These are phyloP conservation scores for Drosophila prostipennis DNA, from an alignment of 2,888 invertebrate genomes.

Conservation along the genomic window DNA sequence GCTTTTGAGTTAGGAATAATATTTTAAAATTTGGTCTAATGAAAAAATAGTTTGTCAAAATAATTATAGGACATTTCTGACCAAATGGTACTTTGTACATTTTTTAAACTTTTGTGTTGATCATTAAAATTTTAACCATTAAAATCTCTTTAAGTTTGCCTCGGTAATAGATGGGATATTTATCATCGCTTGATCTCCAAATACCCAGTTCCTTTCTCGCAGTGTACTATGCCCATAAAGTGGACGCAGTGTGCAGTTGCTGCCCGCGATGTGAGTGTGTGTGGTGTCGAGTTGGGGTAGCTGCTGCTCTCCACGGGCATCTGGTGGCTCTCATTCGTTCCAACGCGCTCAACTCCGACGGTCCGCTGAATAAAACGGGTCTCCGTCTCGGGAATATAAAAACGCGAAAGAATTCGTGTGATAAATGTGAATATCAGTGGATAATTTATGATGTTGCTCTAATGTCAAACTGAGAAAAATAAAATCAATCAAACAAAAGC, in stretches of 20 bases:
- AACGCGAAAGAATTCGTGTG: constrained; percentile 37
- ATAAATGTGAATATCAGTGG: constrained; percentile 59
- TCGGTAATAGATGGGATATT: too few species aligned
- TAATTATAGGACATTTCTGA: too few species aligned
- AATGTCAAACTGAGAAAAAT: constrained; percentile 36
- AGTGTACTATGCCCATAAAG: constrained; percentile 61
- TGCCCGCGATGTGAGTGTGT: neutral
- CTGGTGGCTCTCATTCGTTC: constrained; percentile 36
- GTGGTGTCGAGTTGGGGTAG: constrained; percentile 13
- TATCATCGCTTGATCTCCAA: too few species aligned
- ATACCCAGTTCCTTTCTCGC: neutral
- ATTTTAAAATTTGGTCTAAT: too few species aligned
- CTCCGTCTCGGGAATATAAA: neutral
- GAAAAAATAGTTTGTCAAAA: too few species aligned
- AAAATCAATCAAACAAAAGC: constrained; percentile 36
- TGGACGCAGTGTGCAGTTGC: constrained; percentile 65
- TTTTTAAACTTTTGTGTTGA: too few species aligned
- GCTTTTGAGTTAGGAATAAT: too few species aligned
- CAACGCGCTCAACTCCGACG: constrained; percentile 58
- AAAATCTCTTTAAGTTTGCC: too few species aligned
- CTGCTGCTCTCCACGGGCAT: constrained; percentile 22
- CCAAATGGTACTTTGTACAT: too few species aligned
- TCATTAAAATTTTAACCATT: too few species aligned
- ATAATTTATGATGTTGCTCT: constrained; percentile 33
- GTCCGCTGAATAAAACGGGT: constrained; percentile 28